phyloP scores from a whole-genome alignment of 2,113 vertebrate species.

The Ramphastos sulfuratus region DNA sequence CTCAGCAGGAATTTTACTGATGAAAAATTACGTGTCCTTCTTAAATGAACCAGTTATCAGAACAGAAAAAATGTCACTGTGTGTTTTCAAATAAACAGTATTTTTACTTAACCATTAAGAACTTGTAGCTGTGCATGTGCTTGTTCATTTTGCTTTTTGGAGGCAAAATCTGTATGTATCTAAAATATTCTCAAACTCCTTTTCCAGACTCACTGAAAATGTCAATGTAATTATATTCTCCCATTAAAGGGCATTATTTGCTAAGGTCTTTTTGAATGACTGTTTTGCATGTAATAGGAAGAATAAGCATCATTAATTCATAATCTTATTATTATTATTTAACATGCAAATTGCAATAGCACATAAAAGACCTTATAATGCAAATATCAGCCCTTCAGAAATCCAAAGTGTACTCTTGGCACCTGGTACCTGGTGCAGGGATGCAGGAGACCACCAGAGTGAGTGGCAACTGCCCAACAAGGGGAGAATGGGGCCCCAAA shows the following conservation, averaged over 20 bases:
- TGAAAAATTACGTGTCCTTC: not conserved
- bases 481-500: not conserved
- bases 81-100: not conserved
- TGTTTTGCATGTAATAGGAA: not conserved
- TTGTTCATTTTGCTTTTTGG: not conserved
- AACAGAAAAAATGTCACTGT: not conserved
- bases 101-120: not conserved
- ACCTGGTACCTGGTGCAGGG: not conserved
- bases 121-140: not conserved
- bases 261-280: not conserved
- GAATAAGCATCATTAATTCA: constrained; percentile 1
- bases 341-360: not conserved
- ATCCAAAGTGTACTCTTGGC: not conserved
- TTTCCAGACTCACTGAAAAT: not conserved
- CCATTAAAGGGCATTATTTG: not conserved
- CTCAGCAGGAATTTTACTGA: not conserved
- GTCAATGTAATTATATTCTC: not conserved
- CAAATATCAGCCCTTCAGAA: not conserved
- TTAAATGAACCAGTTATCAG: not conserved
- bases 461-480: not conserved
- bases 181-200: not conserved
- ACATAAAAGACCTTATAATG: not conserved
- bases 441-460: not conserved
- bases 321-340: not conserved
- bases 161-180: not conserved